Conservation (phyloP, 2,113 vertebrate species). For the Callopanchax toddi region DNA sequence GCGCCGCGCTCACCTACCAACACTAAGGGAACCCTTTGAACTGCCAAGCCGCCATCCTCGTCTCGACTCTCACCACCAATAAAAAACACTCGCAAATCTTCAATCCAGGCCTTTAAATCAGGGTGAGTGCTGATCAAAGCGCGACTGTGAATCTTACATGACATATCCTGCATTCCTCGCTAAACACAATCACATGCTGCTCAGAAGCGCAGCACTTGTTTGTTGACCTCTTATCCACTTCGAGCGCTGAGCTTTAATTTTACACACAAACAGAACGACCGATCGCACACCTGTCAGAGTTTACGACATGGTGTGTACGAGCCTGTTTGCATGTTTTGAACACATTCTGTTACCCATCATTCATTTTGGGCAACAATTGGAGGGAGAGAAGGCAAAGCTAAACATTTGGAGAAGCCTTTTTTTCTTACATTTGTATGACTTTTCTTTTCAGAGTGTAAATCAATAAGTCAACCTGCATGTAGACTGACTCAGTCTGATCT, state of each 20-base stretch:
- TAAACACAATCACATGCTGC: constrained; percentile 80
- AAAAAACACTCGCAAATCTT: constrained; percentile 71
- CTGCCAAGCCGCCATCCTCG: constrained; percentile 31
- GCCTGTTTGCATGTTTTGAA: not conserved
- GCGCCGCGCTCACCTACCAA: constrained; percentile 45
- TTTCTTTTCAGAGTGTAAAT: not conserved
- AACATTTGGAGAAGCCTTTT: not conserved
- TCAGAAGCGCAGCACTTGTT: constrained; percentile 56
- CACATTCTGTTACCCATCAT: constrained; percentile 11
- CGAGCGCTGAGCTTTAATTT: constrained; percentile 25
- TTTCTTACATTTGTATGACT: not conserved
- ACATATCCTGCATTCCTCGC: constrained; percentile 76
- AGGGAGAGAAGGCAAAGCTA: not conserved
- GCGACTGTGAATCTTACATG: constrained; percentile 72
- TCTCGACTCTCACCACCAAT: constrained; percentile 62
- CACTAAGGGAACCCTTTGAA: constrained; percentile 59
- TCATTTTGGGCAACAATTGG: constrained; percentile 19
- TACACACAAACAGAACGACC: constrained; percentile 6
- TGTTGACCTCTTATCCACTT: constrained; percentile 61
- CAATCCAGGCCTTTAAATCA: constrained; percentile 74
- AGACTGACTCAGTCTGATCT: too few relatives aligned
- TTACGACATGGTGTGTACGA: not conserved
- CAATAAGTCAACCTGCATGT: too few relatives aligned
- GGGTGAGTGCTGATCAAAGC: constrained; percentile 75
- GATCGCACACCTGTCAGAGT: constrained; percentile 18